Evolutionary conservation across 1,140 invertebrate species (phyloP).

Genomic region (Rhagoletis zephyria): DNA sequence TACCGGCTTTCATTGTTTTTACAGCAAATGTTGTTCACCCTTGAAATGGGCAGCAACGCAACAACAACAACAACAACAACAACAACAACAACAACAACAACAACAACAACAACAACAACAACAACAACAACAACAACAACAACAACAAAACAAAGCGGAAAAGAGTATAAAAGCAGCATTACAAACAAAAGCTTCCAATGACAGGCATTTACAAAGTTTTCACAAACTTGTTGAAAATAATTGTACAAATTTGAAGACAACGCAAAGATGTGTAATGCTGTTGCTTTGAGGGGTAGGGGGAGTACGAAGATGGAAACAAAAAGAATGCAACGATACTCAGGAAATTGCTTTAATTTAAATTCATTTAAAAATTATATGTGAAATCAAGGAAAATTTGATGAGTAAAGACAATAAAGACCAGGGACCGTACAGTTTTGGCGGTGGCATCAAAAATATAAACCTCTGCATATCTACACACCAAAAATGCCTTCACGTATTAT

Average conservation of each 20-base stretch:
- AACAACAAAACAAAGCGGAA: neutral
- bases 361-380: neutral
- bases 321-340: neutral
- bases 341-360: neutral
- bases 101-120: neutral
- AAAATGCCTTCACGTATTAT: no score
- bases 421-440: neutral
- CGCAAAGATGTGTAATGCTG: neutral
- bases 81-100: neutral
- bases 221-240: constrained; percentile 18
- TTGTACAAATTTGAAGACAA: constrained; percentile 15
- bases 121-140: neutral
- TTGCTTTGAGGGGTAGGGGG: neutral
- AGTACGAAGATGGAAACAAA: neutral
- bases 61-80: neutral
- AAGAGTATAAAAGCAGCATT: neutral
- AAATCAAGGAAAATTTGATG: no score
- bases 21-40: neutral
- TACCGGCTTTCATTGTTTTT: neutral
- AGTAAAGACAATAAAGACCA: neutral
- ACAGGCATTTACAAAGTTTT: constrained; percentile 39
- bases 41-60: neutral
- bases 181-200: constrained; percentile 10
- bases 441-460: no score
- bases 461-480: no score